A percentile compares a stretch with the other conserved stretches of the same genome.
These are phyloP conservation scores for Melopsittacus undulatus DNA, from an alignment of 2,797 vertebrate species.

Conservation along the genomic window DNA sequence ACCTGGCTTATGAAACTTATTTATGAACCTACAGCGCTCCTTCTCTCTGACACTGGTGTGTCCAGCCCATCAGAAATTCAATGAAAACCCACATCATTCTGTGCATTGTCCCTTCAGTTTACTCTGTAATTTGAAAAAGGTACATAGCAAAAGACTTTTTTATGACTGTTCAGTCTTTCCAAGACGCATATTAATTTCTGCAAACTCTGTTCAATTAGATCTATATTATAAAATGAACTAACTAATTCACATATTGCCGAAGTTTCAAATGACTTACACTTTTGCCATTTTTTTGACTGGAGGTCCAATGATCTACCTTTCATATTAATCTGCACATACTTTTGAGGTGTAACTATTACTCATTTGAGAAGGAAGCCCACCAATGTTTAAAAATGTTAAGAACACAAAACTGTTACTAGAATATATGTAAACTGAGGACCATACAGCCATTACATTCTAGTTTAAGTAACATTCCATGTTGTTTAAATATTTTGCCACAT, in stretches of 20 bases:
- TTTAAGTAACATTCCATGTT: not conserved
- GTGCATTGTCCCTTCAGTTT: not conserved
- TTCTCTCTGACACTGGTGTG: not conserved
- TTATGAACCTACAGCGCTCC: not conserved
- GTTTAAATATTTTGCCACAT: not conserved
- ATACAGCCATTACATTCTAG: not conserved
- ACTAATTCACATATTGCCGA: not conserved
- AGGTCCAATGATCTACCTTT: not conserved
- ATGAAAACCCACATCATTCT: not conserved
- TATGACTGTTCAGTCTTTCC: not conserved
- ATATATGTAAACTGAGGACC: not conserved
- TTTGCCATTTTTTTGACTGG: not conserved
- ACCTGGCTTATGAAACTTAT: not conserved
- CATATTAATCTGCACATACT: not conserved
- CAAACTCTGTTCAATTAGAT: not conserved
- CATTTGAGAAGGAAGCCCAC: not conserved
- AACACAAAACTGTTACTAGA: not conserved
- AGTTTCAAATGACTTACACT: not conserved
- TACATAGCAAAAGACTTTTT: not conserved
- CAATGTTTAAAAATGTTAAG: not conserved
- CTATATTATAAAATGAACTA: not conserved
- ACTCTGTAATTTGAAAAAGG: not conserved
- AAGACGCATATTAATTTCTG: not conserved
- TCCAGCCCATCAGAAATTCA: not conserved
- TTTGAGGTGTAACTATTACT: not conserved